Evolutionary conservation across 1,140 invertebrate genomes (phyloP), one percentile per base, ranked within the genome.

Genomic region (Kradibia gibbosae): DNA sequence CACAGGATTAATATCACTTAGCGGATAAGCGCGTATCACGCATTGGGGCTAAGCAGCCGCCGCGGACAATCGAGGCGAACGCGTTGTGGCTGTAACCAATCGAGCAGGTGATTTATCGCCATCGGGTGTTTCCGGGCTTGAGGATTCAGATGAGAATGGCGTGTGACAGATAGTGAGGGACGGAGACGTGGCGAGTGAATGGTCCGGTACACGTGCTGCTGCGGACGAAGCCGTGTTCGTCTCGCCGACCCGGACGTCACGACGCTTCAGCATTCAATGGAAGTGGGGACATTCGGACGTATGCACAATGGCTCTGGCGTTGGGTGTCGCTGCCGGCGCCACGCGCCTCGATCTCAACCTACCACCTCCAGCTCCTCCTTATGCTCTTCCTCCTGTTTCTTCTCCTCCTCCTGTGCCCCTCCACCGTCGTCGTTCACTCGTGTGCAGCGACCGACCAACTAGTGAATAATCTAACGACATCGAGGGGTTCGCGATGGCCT

Each of bases 1-100:
- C n/a, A n/a, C n/a, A n/a, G n/a, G n/a, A n/a, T n/a, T n/a, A n/a
- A n/a, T n/a, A n/a, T 55, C 48, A 5, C 11, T 72, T n/a, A 15
- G 31, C 28, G 72, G 42, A 13, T n/a, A 8, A 34, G n/a, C 3
- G 31, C 25, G 28, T 31, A 8, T 3, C 55, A n/a, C 20, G 36
- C 17, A 36, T n/a, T 28, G 20, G 74, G 31, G 55, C 15, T 22
- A n/a, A 45, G 55, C 22, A 36, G 13, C 10, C 55, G 31, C 31
- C 45, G 17, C 8, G 55, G 39, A 36, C 75, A 25, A 78, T 84
- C 89, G 89, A 89, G 84, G 86, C 83, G 85, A 80, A 85, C 88
- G 82, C 86, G 76, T 84, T 88, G 88, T 81, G 74, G 88, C 86
- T 88, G 87, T 90, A 88, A 85, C 81, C 83, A 80, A 53, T 84